Evolutionary conservation across 2,888 invertebrate genomes (phyloP), one percentile per base, ranked within the genome.

Genomic region (Cephus nigrinus): DNA sequence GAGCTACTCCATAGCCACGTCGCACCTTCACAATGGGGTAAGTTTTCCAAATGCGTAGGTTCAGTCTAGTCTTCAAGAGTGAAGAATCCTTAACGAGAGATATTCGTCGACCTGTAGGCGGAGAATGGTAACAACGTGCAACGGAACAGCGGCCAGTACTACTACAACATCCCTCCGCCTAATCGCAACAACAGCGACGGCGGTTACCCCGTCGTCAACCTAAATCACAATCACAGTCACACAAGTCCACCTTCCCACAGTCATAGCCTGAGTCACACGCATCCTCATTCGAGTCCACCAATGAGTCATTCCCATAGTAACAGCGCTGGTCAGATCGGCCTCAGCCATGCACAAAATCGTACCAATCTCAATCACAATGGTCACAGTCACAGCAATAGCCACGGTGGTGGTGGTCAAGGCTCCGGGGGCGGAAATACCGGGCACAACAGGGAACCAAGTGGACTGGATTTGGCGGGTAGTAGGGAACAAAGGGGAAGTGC

Each of bases 401-500:
- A 82, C 31, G 75, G 81, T 23, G 84, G 85, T 11, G 88, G 88
- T 78, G 85, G 82, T 75, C 84, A 88, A 4, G 82, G 84, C 4
- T 78, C 85, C 4, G 81, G 78, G 34, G 90, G 85, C 83, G 80
- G 55, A 78, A 84, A 75, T 73, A 83, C 86, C 11, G 85, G 83
- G 80, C 91, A 90, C 84, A 92, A 89, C 77, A 88, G 93, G 80
- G 93, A 93, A 87, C 92, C 91, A 77, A 93, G 92, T 85, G 93
- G 90, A 81, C 90, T 95, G 15, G 95, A 95, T 87, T 93, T 98
- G 89, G 97, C 97, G 76, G 97, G 97, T 75, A 96, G 97, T 87
- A 94, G 96, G 86, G 98, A 98, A 90, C 97, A 98, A 89, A 93
- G 98, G 77, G 98, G 98, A 36, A 98, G 98, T 82, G 98, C 98